Percentiles rank a stretch among this genome's conserved stretches.
Conservation (phyloP, 2,113 vertebrate genomes). For the Barbus barbus region DNA sequence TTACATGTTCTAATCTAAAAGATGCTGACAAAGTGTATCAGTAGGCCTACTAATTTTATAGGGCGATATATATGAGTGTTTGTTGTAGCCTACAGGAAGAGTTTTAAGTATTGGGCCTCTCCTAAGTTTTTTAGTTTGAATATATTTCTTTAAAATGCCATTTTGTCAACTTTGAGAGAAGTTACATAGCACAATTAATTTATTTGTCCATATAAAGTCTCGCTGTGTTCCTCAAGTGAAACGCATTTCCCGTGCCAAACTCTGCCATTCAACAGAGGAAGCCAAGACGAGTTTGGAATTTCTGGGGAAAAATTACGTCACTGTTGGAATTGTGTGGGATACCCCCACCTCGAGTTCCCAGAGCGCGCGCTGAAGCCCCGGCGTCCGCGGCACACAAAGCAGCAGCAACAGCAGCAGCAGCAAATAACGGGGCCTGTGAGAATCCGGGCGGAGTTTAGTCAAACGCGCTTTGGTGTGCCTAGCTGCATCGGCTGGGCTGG, state of each 20-base stretch:
- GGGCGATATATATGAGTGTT: no score
- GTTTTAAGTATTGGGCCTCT: not conserved
- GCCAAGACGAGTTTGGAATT: not conserved
- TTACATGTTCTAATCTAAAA: no score
- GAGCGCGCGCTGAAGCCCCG: constrained; percentile 26
- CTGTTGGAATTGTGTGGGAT: constrained; percentile 13
- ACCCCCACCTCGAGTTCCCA: constrained; percentile 30
- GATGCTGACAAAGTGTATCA: no score
- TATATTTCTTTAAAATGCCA: not conserved
- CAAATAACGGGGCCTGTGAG: constrained; percentile 54
- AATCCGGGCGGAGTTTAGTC: constrained; percentile 69
- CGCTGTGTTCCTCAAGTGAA: not conserved
- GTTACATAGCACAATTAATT: not conserved
- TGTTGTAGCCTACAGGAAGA: not conserved
- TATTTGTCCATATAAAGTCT: constrained; percentile 10
- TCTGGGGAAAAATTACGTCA: constrained; percentile 40
- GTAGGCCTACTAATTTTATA: no score
- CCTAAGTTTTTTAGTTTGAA: not conserved
- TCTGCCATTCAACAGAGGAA: not conserved
- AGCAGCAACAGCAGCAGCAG: not conserved
- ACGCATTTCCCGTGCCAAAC: not conserved
- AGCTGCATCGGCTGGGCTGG: constrained; percentile 71
- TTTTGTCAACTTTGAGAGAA: not conserved
- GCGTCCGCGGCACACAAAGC: constrained; percentile 20
- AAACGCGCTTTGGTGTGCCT: constrained; percentile 45